These are phyloP conservation scores for Clostera curtula DNA, from an alignment of 2,888 invertebrate genomes.

Conservation along the genomic window DNA sequence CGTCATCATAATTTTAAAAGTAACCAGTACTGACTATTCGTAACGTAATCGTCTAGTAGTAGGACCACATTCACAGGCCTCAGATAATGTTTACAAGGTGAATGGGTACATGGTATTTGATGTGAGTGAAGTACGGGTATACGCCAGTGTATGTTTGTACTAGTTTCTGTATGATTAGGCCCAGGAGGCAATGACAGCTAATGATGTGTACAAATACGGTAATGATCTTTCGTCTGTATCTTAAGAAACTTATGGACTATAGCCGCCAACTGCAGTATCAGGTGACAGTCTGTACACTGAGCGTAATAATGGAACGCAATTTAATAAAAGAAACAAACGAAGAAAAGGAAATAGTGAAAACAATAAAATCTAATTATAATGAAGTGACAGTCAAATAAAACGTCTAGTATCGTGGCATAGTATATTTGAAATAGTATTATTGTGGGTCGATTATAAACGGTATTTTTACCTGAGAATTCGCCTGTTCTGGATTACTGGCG, in stretches of 20 bases:
- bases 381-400: conserved; percentile 68
- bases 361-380: conserved; percentile 60
- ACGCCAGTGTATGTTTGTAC: conserved; percentile 66
- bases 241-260: conserved; percentile 35
- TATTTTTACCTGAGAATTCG: conserved; percentile 80
- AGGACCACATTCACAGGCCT: conserved; percentile 63
- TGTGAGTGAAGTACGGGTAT: conserved; percentile 72
- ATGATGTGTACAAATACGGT: conserved; percentile 51
- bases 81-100: conserved; percentile 62
- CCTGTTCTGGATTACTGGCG: conserved; percentile 82
- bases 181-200: conserved; percentile 62
- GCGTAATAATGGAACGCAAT: conserved; percentile 56
- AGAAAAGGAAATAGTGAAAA: conserved; percentile 57
- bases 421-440: conserved; percentile 65
- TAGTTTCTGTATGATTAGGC: conserved; percentile 62
- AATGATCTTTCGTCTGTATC: conserved; percentile 20
- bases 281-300: conserved; percentile 52
- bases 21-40: conserved; percentile 8
- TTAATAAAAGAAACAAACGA: conserved; percentile 46
- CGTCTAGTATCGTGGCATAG: conserved; percentile 69
- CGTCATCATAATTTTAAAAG: conserved; percentile 23
- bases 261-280: conserved; percentile 29
- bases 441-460: conserved; percentile 71
- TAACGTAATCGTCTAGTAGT: conserved; percentile 50
- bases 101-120: conserved; percentile 60